phyloP scores from a whole-genome alignment of 2,888 invertebrate genomes.

The Tortricodes alternella region DNA sequence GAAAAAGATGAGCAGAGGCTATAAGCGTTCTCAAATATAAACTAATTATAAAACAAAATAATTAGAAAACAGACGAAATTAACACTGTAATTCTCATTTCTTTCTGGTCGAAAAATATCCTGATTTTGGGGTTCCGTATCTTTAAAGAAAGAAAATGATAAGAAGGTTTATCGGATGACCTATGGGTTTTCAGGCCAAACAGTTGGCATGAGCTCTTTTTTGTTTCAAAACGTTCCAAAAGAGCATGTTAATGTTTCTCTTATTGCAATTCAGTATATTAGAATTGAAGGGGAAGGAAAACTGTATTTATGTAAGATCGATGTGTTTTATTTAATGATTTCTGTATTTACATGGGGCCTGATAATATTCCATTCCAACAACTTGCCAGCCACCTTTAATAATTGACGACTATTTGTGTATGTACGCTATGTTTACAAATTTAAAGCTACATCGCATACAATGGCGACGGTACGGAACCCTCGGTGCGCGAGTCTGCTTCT shows the following conservation, averaged over 20 bases:
- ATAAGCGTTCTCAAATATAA: not conserved
- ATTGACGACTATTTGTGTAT: not conserved
- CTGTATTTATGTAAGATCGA: not conserved
- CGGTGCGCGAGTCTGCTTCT: constrained; percentile 7
- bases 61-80: too few species aligned
- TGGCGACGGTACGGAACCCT: constrained; percentile 25
- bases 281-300: too few species aligned
- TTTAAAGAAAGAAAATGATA: not conserved
- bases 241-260: too few species aligned
- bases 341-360: too few species aligned
- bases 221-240: too few species aligned
- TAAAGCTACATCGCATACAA: not conserved
- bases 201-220: too few species aligned
- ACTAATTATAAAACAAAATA: not conserved
- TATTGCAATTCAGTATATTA: too few species aligned
- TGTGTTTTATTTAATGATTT: not conserved
- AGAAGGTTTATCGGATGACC: not conserved
- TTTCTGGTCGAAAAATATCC: constrained; percentile 5
- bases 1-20: constrained; percentile 7
- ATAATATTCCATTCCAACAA: too few species aligned
- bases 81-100: too few species aligned
- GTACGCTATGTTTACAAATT: not conserved
- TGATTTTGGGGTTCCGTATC: constrained; percentile 20
- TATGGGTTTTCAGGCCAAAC: too few species aligned
- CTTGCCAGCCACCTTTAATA: not conserved